Evolutionary conservation across 1,140 invertebrate genomes (phyloP).

Genomic region (Aleiodes sp.): DNA sequence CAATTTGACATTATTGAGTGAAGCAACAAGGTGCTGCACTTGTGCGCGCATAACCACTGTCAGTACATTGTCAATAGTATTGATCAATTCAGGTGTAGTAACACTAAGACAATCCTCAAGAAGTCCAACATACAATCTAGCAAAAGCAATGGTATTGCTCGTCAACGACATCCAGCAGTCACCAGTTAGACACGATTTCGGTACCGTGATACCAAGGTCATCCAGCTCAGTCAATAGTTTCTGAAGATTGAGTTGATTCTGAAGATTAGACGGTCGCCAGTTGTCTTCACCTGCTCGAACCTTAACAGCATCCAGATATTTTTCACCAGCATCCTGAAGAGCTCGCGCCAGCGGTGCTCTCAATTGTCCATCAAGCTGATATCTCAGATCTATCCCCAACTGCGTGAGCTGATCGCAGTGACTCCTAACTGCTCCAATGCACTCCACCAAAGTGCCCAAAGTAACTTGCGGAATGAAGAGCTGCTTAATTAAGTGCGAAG

Average conservation of each 20-base stretch:
- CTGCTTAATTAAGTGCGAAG: slow-evolving; percentile 84
- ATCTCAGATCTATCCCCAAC: slow-evolving; percentile 83
- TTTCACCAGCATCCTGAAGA: slow-evolving; percentile 76
- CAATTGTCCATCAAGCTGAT: slow-evolving; percentile 84
- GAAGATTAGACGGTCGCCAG: slow-evolving; percentile 77
- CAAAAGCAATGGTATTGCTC: slow-evolving; percentile 76
- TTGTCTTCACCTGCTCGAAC: slow-evolving; percentile 75
- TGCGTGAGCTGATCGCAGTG: slow-evolving; percentile 79
- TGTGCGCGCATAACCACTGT: slow-evolving; percentile 74
- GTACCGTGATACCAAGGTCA: slow-evolving; percentile 59
- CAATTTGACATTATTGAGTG: slow-evolving; percentile 69
- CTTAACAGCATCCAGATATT: slow-evolving; percentile 79
- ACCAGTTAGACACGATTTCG: slow-evolving; percentile 61
- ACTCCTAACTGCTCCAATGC: slow-evolving; percentile 79
- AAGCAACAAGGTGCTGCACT: slow-evolving; percentile 71
- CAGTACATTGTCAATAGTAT: slow-evolving; percentile 72
- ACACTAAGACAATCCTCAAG: slow-evolving; percentile 77
- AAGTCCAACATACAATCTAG: slow-evolving; percentile 73
- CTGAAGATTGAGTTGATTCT: slow-evolving; percentile 66
- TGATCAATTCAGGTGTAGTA: slow-evolving; percentile 71
- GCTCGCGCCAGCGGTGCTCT: slow-evolving; percentile 72
- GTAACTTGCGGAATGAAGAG: slow-evolving; percentile 91
- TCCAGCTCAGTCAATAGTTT: slow-evolving; percentile 65
- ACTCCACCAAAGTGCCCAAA: slow-evolving; percentile 85
- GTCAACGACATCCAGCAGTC: slow-evolving; percentile 77